These are phyloP conservation scores for Podargus strigoides DNA, from an alignment of 2,797 vertebrate genomes.

Conservation along the genomic window DNA sequence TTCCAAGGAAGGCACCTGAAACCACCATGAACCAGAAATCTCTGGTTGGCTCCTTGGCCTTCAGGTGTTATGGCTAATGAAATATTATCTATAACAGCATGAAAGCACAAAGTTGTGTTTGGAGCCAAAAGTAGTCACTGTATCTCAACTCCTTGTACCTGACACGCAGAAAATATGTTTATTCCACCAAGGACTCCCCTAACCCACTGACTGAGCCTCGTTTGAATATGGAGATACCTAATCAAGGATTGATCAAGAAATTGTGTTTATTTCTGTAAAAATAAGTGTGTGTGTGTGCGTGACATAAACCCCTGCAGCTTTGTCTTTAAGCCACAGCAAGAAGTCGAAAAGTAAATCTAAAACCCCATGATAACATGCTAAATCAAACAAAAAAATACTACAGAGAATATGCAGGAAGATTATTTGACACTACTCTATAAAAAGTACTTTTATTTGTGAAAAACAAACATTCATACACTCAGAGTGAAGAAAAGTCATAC, in stretches of 20 bases:
- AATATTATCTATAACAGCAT: background rate
- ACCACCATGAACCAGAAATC: background rate
- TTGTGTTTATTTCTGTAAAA: background rate
- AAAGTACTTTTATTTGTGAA: background rate
- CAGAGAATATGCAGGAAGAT: background rate
- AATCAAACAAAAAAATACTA: background rate
- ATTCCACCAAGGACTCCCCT: background rate
- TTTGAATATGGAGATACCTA: background rate
- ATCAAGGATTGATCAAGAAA: background rate
- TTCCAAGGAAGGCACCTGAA: background rate
- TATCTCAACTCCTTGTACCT: background rate
- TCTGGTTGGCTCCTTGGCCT: background rate
- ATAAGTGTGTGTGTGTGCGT: background rate
- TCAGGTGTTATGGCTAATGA: background rate
- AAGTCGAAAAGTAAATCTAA: background rate
- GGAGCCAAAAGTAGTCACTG: background rate
- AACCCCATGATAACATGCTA: background rate
- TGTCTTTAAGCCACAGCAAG: background rate
- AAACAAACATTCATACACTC: background rate
- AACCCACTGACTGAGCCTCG: background rate
- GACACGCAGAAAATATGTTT: background rate
- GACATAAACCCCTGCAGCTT: background rate
- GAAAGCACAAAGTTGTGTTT: background rate
- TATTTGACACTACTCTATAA: background rate
- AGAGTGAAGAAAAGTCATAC: background rate